Evolutionary conservation across 1,140 invertebrate genomes (phyloP), one percentile per base, ranked within the genome.

Genomic region (Euwallacea fornicatus): DNA sequence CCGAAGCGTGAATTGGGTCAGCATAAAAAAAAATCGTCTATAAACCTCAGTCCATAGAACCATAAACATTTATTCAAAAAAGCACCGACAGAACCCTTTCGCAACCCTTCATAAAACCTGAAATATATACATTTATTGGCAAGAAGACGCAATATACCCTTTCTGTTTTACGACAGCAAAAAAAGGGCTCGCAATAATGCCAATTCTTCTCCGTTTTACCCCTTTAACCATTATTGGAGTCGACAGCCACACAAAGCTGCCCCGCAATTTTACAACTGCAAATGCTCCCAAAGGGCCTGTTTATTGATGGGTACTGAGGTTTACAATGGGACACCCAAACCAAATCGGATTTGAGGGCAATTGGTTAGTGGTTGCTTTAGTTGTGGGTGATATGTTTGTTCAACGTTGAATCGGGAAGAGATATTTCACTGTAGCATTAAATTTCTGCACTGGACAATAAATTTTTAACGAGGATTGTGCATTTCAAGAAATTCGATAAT

Each of bases 121-220:
- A 63, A 63, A 63, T 46, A 63, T 47, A 33, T n/a, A 13, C 42
- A 63, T 63, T 46, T 46, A 63, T 63, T 63, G 61, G 61, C 61
- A 63, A 63, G 42, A 63, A 63, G 43, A 63, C 43, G 61, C 61
- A 63, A 63, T 62, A 61, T 41, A 53, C 42, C 66, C 60, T 61
- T 62, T 50, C 13, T 11, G 42, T 47, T 60, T 59, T 60, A 13
- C 47, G 41, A 10, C 46, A 62, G 42, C n/a, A 53, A 69, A 53
- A 69, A 69, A 59, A 59, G 44, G 58, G 42, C 44, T 69, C 6
- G 46, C 21, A 33, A 33, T 33, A 33, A 33, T 56, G 66, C 56
- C 59, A 62, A 69, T 60, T 59, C 13, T 21, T 41, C 60, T 13
- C 56, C 42, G 41, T 54, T 42, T 9, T 21, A 53, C 43, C 13